Evolutionary conservation across 2,797 vertebrate genomes (phyloP).

Genomic region (Gastrophryne carolinensis): DNA sequence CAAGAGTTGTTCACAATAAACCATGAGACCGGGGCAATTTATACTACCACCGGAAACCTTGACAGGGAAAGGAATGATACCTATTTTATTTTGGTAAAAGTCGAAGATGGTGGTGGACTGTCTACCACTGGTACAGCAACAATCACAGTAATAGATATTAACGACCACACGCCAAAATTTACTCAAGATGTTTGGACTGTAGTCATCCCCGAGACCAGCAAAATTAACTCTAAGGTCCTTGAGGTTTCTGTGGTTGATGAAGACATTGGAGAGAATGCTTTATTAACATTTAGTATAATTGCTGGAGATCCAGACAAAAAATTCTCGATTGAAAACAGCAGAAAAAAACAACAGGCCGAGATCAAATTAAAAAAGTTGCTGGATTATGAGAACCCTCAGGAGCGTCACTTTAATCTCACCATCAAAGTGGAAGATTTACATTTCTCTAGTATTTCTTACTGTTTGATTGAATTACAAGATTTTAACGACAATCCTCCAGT

Average conservation of each 20-base stretch:
- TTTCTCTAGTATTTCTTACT: conserved; percentile 79
- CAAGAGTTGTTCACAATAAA: conserved; percentile 79
- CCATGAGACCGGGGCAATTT: conserved; percentile 76
- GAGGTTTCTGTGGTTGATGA: conserved; percentile 76
- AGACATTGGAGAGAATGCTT: conserved; percentile 80
- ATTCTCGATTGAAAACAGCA: conserved; percentile 81
- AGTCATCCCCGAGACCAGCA: conserved; percentile 74
- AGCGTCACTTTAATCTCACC: conserved; percentile 85
- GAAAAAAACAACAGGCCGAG: conserved; percentile 75
- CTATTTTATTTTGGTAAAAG: conserved; percentile 82
- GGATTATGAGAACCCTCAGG: conserved; percentile 82
- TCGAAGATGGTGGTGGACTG: conserved; percentile 84
- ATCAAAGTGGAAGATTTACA: conserved; percentile 83
- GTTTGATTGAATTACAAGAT: conserved; percentile 83
- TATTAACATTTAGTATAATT: conserved; percentile 79
- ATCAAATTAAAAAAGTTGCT: conserved; percentile 80
- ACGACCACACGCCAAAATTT: conserved; percentile 82
- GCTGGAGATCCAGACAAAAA: conserved; percentile 84
- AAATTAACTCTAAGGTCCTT: conserved; percentile 74
- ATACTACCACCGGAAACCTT: conserved; percentile 68
- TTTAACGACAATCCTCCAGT: conserved; percentile 84
- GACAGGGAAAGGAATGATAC: conserved; percentile 80
- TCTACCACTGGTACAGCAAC: conserved; percentile 82
- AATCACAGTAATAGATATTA: conserved; percentile 77
- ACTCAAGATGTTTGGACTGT: conserved; percentile 70